Evolutionary conservation across 2,797 vertebrate genomes (phyloP), one percentile per base, ranked within the genome.

Genomic region (Chelidonichthys spinosus): DNA sequence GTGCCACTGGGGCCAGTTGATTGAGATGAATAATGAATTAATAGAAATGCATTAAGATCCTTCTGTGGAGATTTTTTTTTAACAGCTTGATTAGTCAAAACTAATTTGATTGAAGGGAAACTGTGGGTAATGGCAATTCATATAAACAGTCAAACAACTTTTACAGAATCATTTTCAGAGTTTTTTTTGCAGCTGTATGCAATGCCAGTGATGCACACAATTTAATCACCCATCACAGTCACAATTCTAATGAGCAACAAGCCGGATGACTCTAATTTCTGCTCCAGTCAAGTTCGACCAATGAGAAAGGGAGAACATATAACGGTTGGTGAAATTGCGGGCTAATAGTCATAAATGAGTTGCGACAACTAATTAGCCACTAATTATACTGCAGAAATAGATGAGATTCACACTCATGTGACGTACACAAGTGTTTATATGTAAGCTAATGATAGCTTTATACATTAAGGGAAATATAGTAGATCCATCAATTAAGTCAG

Each of bases 1-100:
- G 77, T 63, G 71, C 82, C 60, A 85, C 65, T 68, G 78, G 80
- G 78, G 50, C 69, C 64, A 75, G 60, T 85, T 89, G 67, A 84
- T 81, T 60, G 78, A 75, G 81, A 90, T 83, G 90, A 89, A 87
- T 83, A 88, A 91, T 84, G 43, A 69, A 83, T 82, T 63, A 56
- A 87, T 87, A 86, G 81, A 84, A 91, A 90, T 87, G 67, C 81
- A 88, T 86, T 86, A 74, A 74, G 35, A 69, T 80, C 49, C 46
- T 63, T 83, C 39, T 63, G 53, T 13, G 14, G 49, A 42, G 62
- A 11, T 10, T 15, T 54, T 53, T 60, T 37, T 79, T 50, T 78
- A 71, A 74, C 40, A 62, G 56, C 70, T 90, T 87, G 59, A 91
- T 90, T 86, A 81, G 70, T 80, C 53, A 37, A 79, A 58, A 59